A percentile compares a stretch with the other conserved stretches of the same genome.
phyloP scores from a whole-genome alignment of 1,140 invertebrate species.

The Eupristina koningsbergeri region DNA sequence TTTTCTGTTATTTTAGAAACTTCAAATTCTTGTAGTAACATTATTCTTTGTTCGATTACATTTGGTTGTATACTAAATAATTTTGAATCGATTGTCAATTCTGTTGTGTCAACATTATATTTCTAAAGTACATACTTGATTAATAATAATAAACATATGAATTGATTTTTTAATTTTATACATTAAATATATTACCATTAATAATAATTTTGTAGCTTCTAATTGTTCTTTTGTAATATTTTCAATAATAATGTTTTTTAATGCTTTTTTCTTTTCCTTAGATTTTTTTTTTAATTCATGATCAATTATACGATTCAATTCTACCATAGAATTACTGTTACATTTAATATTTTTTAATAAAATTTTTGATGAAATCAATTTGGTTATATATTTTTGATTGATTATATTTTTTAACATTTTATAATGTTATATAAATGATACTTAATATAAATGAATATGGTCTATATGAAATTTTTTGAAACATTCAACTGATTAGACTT shows the following conservation, averaged over 20 bases:
- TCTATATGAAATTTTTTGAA: too few relatives aligned
- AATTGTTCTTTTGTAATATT: background rate
- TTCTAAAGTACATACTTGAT: slow-evolving; percentile 36
- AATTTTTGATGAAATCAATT: slow-evolving; percentile 23
- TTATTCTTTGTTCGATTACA: slow-evolving; percentile 37
- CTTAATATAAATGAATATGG: background rate
- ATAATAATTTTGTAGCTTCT: background rate
- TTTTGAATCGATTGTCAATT: background rate
- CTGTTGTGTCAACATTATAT: slow-evolving; percentile 18
- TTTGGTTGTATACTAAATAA: background rate
- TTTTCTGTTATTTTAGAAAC: background rate
- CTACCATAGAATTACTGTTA: background rate
- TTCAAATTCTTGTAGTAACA: slow-evolving; percentile 47
- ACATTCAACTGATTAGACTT: too few relatives aligned
- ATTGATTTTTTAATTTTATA: background rate
- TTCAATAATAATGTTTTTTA: background rate
- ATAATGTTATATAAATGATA: background rate
- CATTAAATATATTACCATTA: background rate
- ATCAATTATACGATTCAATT: background rate
- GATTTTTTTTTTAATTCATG: background rate
- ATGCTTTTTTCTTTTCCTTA: background rate
- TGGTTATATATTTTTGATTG: background rate
- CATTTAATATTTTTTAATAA: background rate
- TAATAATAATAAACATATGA: slow-evolving; percentile 3
- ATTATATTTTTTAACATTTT: slow-evolving; percentile 28